Percentiles rank a stretch among this genome's conserved stretches.
phyloP scores from a whole-genome alignment of 2,113 vertebrate species.

The Alligator mississippiensis region DNA sequence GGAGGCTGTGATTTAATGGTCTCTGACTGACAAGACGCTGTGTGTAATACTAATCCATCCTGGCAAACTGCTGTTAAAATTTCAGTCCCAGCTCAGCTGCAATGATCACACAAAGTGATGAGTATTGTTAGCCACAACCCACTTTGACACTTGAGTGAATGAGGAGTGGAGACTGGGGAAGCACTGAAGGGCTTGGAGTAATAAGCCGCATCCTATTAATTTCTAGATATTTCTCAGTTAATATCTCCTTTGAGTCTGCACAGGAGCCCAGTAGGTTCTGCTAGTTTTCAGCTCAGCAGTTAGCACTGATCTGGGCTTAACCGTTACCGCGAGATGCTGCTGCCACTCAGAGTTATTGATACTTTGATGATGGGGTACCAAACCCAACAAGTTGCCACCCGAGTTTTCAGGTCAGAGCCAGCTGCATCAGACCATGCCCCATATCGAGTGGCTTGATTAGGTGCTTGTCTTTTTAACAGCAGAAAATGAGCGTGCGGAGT shows the following conservation, averaged over 20 bases:
- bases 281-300: neutral
- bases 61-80: neutral
- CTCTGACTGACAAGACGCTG: neutral
- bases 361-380: neutral
- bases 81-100: neutral
- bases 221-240: neutral
- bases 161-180: neutral
- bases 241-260: neutral
- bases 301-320: neutral
- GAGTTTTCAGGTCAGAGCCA: neutral
- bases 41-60: neutral
- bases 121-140: fast-evolving
- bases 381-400: neutral
- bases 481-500: neutral
- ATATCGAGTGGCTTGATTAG: neutral
- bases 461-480: neutral
- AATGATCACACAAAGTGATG: neutral
- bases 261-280: neutral
- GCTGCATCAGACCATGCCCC: neutral
- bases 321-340: fast-evolving
- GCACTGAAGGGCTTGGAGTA: neutral
- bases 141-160: fast-evolving
- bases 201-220: fast-evolving
- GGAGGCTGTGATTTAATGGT: neutral
- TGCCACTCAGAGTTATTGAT: too few relatives aligned